Evolutionary conservation across 2,797 vertebrate genomes (phyloP), one percentile per base, ranked within the genome.

Genomic region (Falco cherrug): DNA sequence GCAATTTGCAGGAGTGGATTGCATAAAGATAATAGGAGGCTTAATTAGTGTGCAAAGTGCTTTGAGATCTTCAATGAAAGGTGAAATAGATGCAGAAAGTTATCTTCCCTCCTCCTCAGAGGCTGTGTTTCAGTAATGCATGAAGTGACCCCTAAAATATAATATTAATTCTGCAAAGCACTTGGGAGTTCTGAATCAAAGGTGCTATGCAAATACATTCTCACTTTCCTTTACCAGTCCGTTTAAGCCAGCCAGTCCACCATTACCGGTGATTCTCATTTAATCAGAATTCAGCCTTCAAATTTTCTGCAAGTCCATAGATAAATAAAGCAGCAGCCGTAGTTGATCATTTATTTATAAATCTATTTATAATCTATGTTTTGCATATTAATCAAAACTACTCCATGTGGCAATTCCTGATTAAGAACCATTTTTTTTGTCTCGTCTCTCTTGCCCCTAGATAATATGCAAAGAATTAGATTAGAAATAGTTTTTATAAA

Each of bases 281-380:
- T 97, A 97, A 98, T 98, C 97, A 97, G 96, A 94, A 96, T 95
- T 97, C 97, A 96, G 96, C 83, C 95, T 96, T 96, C 95, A 95
- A 83, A 94, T 96, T 94, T 96, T 87, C 94, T 90, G 35, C 86
- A 96, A 97, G 95, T 96, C 96, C 96, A 84, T 97, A 97, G 94
- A 96, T 96, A 97, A 98, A 98, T 97, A 98, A 97, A 96, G 94
- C 94, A 88, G 89, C 95, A 77, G 92, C 94, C 47, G 2, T 96
- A 81, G 94, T 91, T 97, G 91, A 98, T 97, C 19, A 98, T 97
- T 98, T 98, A 98, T 97, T 98, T 97, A 98, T 98, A 96, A 97
- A 97, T 96, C 95, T 97, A 96, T 98, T 97, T 97, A 97, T 97
- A 95, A 95, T 96, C 96, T 95, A 93, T 89, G 91, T 95, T 97